Percentiles rank a stretch among this genome's conserved stretches.
Evolutionary conservation across 2,797 vertebrate species (phyloP).

Genomic region (Chiroxiphia lanceolata): DNA sequence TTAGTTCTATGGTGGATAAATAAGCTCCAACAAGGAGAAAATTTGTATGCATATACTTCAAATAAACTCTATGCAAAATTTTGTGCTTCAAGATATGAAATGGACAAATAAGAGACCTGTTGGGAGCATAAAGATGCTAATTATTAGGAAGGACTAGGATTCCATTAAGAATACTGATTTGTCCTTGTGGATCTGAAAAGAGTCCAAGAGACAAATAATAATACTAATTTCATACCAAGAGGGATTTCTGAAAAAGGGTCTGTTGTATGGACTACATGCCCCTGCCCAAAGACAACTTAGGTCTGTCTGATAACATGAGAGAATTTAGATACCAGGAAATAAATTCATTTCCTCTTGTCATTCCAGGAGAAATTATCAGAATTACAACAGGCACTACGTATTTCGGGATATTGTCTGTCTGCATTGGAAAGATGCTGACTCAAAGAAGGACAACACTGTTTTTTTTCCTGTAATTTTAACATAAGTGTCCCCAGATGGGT

Average conservation of each 20-base stretch:
- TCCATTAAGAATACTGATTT: neutral
- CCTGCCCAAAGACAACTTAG: neutral
- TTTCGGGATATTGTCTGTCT: neutral
- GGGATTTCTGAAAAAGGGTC: neutral
- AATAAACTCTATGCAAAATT: neutral
- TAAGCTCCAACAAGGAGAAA: neutral
- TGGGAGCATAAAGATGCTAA: neutral
- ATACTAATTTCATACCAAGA: neutral
- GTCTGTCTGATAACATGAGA: neutral
- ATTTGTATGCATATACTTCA: neutral
- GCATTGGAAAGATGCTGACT: neutral
- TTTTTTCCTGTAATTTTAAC: neutral
- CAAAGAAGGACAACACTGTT: neutral
- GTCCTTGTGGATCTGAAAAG: neutral
- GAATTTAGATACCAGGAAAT: neutral
- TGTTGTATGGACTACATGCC: neutral
- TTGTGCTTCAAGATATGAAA: neutral
- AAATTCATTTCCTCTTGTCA: slow-evolving; percentile 36
- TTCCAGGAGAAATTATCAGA: neutral
- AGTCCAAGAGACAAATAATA: neutral
- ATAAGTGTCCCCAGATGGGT: neutral
- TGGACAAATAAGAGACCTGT: neutral
- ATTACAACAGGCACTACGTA: neutral
- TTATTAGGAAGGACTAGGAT: neutral
- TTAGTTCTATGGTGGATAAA: neutral